A percentile compares a stretch with the other conserved stretches of the same genome.
phyloP scores from a whole-genome alignment of 2,797 vertebrate genomes.

The Xiphophorus birchmanni region DNA sequence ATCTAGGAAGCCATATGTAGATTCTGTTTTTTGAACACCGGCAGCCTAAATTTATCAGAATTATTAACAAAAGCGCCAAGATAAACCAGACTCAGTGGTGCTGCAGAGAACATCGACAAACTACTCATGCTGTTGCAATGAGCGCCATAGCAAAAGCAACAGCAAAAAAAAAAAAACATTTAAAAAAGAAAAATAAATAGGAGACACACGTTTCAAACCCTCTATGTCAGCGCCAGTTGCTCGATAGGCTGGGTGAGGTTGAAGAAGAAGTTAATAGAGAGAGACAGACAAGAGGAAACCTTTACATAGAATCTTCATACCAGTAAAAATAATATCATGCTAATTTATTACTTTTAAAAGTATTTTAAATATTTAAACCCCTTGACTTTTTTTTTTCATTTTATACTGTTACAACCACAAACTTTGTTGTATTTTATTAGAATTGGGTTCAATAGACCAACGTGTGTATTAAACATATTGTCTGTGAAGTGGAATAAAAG shows the following conservation, averaged over 20 bases:
- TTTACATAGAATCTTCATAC: slow-evolving; percentile 29
- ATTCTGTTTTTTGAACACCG: slow-evolving; percentile 24
- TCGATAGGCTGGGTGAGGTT: slow-evolving; percentile 78
- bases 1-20: slow-evolving; percentile 30
- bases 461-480: neutral
- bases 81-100: no score
- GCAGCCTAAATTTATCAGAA: no score
- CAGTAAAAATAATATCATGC: neutral
- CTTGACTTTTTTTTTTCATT: neutral
- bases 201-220: slow-evolving; percentile 85
- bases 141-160: slow-evolving; percentile 61
- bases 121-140: slow-evolving; percentile 27
- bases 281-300: slow-evolving; percentile 40
- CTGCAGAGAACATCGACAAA: slow-evolving; percentile 65
- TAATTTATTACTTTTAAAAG: no score
- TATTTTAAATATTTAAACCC: neutral
- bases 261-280: slow-evolving; percentile 45
- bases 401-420: neutral
- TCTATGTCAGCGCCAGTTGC: slow-evolving; percentile 74
- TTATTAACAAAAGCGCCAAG: no score
- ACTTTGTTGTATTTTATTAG: neutral
- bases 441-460: neutral
- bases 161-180: slow-evolving; percentile 23
- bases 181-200: slow-evolving; percentile 11
- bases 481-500: neutral